These are phyloP conservation scores for Tiliacea citrago DNA, from an alignment of 2,888 invertebrate species.

Conservation along the genomic window DNA sequence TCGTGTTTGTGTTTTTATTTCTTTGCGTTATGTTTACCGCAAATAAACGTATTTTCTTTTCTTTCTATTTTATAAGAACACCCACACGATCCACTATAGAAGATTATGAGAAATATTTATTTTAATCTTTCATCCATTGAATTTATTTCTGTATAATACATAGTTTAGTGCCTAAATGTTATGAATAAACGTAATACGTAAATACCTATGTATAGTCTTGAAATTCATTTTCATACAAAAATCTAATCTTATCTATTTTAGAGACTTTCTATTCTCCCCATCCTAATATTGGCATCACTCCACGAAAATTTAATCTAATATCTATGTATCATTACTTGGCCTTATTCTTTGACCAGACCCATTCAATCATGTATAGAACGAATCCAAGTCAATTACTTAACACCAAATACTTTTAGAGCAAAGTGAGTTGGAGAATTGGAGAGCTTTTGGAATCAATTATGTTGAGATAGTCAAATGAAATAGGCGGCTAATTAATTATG, in stretches of 20 bases:
- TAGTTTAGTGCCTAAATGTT: neutral
- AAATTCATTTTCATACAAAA: neutral
- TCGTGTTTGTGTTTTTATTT: too few relatives aligned
- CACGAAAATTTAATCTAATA: neutral
- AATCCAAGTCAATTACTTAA: conserved; percentile 29
- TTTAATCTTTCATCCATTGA: neutral
- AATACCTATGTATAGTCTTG: neutral
- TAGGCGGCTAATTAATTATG: neutral
- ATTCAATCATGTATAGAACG: conserved; percentile 2
- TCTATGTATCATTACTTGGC: neutral
- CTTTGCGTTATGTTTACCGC: too few relatives aligned
- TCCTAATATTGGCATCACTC: conserved; percentile 7
- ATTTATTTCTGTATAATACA: neutral
- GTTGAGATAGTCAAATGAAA: conserved; percentile 8
- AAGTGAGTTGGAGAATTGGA: conserved; percentile 18
- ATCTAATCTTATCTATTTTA: neutral
- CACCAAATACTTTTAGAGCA: conserved; percentile 20
- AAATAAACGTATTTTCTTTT: too few relatives aligned
- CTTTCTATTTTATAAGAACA: neutral
- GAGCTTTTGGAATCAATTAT: conserved; percentile 22
- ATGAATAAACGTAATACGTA: neutral
- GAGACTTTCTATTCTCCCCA: neutral
- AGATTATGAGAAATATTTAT: neutral
- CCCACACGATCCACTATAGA: neutral
- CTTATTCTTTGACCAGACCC: neutral